Evolutionary conservation across 1,140 invertebrate genomes (phyloP).

Genomic region (Drosophila suzukii): DNA sequence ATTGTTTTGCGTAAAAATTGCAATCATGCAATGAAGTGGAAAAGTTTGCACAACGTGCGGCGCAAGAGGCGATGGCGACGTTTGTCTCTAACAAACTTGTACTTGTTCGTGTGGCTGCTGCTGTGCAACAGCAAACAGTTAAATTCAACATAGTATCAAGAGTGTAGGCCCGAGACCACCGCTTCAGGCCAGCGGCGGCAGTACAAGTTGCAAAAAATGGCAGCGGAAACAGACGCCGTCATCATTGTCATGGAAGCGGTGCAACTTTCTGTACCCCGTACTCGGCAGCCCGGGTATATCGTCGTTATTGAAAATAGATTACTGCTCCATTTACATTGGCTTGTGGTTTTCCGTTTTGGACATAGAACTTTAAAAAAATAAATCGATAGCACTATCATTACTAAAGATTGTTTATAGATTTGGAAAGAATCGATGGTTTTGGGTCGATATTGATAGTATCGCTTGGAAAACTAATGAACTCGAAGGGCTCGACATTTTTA

Average conservation of each 20-base stretch:
- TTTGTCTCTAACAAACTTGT: conserved; percentile 38
- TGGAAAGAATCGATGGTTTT: no score
- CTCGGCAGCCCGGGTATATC: neutral
- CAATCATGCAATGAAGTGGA: conserved; percentile 72
- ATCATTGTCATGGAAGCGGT: conserved; percentile 73
- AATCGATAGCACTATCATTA: no score
- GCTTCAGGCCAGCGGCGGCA: conserved; percentile 36
- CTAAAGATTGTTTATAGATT: no score
- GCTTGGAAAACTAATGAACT: no score
- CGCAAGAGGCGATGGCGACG: conserved; percentile 30
- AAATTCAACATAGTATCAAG: conserved; percentile 37
- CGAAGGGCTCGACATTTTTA: no score
- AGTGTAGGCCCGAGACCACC: conserved; percentile 37
- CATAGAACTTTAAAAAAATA: no score
- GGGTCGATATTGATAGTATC: no score
- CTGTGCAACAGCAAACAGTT: conserved; percentile 40
- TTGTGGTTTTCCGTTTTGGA: no score
- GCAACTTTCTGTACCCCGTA: conserved; percentile 40
- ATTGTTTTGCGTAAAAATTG: conserved; percentile 82
- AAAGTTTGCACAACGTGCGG: conserved; percentile 75
- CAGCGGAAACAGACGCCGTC: conserved; percentile 69
- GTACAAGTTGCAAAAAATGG: conserved; percentile 66
- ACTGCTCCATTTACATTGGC: neutral
- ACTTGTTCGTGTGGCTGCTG: conserved; percentile 32
- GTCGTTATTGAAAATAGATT: neutral